Base-by-base conservation (phyloP, 2,888 invertebrate species). In the Calliscelio sp. region DNA sequence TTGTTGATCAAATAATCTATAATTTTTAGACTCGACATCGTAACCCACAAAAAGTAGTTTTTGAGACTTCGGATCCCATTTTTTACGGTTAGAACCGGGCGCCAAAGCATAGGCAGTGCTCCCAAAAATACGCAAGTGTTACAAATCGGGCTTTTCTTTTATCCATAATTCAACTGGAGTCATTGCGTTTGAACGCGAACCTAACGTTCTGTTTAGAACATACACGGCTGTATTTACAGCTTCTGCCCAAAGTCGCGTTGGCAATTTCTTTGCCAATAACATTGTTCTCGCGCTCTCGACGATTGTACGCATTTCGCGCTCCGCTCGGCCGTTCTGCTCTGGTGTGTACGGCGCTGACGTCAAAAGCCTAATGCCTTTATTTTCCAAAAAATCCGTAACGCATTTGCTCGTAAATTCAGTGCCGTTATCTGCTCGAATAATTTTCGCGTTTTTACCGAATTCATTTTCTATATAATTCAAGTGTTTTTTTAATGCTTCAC, bases 271-370 rank as follows among this genome's bases (percentile, higher is more conserved):
- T 8, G 85, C 70, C n/a, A 86, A 25, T 11, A 87, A 44, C 85
- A 86, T 87, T 0, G 86, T 86, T 14, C 85, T 68, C 0, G 86
- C 87, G 11, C 79, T 74, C 41, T 87, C 86, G 3, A 84, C 78
- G 10, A 88, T 85, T 0, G 85, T 87, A 6, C 85, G 73, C 66
- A 85, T 86, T 35, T 87, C 87, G 20, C 85, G 73, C 53, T 88
- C 85, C 0, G 65, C 53, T 2, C 18, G 16, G 11, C 63, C 46
- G n/a, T 63, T 63, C 18, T 63, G 63, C 28, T 63, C 63, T 0
- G 28, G 63, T 7, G 46, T 46, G 28, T 63, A 63, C 14, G 25
- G 63, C 5, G 53, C 53, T 53, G 53, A 18, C 3, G 25, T 53
- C 7, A 18, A 1, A 11, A 18, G 53, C 14, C 11, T 14, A 24